Evolutionary conservation across 2,797 vertebrate genomes (phyloP), one percentile per base, ranked within the genome.

Genomic region (Microcaecilia unicolor): DNA sequence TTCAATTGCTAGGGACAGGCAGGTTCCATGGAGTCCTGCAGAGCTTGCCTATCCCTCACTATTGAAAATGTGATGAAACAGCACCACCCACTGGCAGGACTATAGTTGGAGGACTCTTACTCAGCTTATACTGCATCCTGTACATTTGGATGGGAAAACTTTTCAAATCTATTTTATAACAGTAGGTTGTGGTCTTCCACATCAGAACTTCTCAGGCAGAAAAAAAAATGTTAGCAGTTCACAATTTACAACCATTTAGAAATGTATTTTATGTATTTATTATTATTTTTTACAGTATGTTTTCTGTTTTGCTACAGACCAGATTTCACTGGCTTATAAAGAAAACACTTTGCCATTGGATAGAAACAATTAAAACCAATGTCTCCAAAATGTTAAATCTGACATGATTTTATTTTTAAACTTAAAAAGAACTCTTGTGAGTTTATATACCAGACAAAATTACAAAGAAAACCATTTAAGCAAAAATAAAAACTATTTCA

Each of bases 221-320:
- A 38, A 67, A 54, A 54, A 51, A 15, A 64, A 22, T n/a, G n/a
- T 37, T 50, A 48, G 34, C 35, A 41, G 45, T 44, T 25, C 34
- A 48, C 55, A 63, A 50, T 60, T 73, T 75, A 67, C 53, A 78
- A 68, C 51, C 51, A 75, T 53, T 71, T 72, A 55, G 17, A 65
- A 69, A 57, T 83, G 85, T 85, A 85, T 83, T 83, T 79, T 81
- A 77, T 64, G n/a, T n/a, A n/a, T n/a, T n/a, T n/a, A 85, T 67
- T 40, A 66, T 57, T 79, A 73, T 65, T 56, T 47, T 61, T 46
- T 19, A n/a, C 21, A 29, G 17, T 70, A 52, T 60, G 62, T 55
- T 55, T 64, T 57, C n/a, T n/a, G 72, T 68, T 49, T 65, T 69
- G 70, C 61, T 69, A 74, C 61, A 66, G 68, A 70, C 63, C 60